A percentile compares a stretch with the other conserved stretches of the same genome.
Evolutionary conservation across 2,113 vertebrate genomes (phyloP).

Genomic region (Pandion haliaetus): DNA sequence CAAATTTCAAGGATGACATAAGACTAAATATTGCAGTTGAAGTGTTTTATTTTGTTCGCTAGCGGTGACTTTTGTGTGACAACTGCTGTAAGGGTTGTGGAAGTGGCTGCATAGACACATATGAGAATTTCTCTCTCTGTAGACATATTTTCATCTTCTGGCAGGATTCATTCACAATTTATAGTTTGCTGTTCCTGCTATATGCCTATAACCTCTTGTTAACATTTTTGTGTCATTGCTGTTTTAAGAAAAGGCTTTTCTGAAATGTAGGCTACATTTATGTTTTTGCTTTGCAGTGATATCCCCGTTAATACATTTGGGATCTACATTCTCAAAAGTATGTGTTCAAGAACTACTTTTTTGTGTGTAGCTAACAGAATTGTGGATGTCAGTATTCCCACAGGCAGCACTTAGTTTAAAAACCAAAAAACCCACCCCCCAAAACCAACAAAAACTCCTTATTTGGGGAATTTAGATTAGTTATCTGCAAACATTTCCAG

Average conservation of each 20-base stretch:
- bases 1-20: neutral
- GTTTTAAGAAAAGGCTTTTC: neutral
- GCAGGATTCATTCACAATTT: neutral
- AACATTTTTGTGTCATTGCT: neutral
- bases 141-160: neutral
- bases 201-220: neutral
- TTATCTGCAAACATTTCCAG: neutral
- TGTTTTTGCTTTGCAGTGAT: neutral
- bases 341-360: neutral
- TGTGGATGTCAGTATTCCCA: neutral
- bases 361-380: neutral
- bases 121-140: neutral
- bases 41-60: neutral
- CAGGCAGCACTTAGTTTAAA: neutral
- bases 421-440: neutral
- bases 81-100: neutral
- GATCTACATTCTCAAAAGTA: neutral
- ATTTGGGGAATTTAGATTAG: neutral
- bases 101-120: neutral
- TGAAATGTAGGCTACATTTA: neutral
- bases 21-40: neutral
- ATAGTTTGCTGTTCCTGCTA: neutral
- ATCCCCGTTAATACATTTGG: neutral
- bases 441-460: neutral
- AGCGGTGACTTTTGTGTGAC: neutral